Evolutionary conservation across 2,113 vertebrate genomes (phyloP).

Genomic region (Zapus hudsonius): DNA sequence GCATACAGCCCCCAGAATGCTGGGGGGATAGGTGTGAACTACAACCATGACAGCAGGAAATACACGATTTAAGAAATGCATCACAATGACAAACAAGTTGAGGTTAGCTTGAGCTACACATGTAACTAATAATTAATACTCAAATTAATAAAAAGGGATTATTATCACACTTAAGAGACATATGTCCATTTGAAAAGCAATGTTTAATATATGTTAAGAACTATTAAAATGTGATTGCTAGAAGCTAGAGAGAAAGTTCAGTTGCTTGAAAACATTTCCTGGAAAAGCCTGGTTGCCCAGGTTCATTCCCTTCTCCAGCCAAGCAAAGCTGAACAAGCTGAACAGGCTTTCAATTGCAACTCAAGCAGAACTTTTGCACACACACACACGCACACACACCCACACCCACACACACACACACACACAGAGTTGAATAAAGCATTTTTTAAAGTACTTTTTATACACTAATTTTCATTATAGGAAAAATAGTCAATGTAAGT

Average conservation of each 20-base stretch:
- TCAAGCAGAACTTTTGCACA: too few relatives aligned
- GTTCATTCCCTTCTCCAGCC: too few relatives aligned
- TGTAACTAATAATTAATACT: background rate
- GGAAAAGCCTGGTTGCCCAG: too few relatives aligned
- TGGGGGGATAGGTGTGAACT: background rate
- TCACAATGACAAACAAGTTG: conserved; percentile 11
- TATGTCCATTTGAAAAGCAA: background rate
- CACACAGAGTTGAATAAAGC: too few relatives aligned
- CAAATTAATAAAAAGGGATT: background rate
- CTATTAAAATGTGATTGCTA: background rate
- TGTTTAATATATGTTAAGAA: background rate
- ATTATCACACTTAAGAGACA: background rate
- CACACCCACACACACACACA: too few relatives aligned
- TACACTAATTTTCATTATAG: background rate
- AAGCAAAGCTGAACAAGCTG: too few relatives aligned
- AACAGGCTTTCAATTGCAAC: too few relatives aligned
- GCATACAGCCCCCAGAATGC: background rate
- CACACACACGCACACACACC: too few relatives aligned
- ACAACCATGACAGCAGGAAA: background rate
- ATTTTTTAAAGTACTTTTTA: too few relatives aligned
- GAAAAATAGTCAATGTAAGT: background rate
- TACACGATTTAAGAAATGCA: background rate
- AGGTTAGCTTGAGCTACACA: background rate
- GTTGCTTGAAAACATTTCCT: too few relatives aligned
- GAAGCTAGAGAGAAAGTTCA: too few relatives aligned